phyloP scores from a whole-genome alignment of 2,888 invertebrate genomes.

The Poecilus cupreus region DNA sequence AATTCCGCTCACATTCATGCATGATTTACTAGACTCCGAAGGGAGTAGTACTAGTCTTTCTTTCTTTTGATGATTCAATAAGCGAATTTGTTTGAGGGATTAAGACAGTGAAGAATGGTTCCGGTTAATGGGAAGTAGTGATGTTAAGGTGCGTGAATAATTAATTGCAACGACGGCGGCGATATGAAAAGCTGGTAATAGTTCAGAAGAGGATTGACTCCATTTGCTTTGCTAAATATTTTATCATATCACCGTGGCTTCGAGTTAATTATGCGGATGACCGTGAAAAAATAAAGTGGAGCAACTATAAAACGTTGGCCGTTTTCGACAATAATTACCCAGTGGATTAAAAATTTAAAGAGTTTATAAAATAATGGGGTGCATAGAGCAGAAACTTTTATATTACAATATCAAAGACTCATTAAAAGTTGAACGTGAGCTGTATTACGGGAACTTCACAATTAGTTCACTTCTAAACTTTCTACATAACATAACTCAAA shows the following conservation, averaged over 20 bases:
- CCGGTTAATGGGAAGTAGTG: not conserved
- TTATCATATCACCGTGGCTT: constrained; percentile 4
- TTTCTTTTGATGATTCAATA: not conserved
- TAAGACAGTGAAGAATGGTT: not conserved
- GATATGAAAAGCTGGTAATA: constrained; percentile 36
- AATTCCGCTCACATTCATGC: not conserved
- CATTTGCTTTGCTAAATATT: constrained; percentile 23
- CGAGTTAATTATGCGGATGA: constrained; percentile 33
- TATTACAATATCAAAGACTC: constrained; percentile 60
- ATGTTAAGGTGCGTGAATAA: constrained; percentile 9
- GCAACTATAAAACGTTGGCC: constrained; percentile 14
- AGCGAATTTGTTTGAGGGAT: too few relatives aligned
- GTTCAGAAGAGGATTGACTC: constrained; percentile 39
- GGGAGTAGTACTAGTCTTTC: not conserved
- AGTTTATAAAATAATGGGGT: constrained; percentile 59
- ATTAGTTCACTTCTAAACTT: constrained; percentile 60
- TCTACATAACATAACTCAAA: constrained; percentile 60
- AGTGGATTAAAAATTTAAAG: constrained; percentile 59
- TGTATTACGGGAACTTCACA: constrained; percentile 60
- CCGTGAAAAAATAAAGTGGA: constrained; percentile 42
- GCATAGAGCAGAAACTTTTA: constrained; percentile 59
- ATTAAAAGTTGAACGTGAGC: constrained; percentile 60
- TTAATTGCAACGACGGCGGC: not conserved
- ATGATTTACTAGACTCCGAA: not conserved
- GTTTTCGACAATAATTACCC: constrained; percentile 57